These are phyloP conservation scores for Triplophysa yarkandensis DNA, from an alignment of 2,797 vertebrate genomes.

Conservation along the genomic window DNA sequence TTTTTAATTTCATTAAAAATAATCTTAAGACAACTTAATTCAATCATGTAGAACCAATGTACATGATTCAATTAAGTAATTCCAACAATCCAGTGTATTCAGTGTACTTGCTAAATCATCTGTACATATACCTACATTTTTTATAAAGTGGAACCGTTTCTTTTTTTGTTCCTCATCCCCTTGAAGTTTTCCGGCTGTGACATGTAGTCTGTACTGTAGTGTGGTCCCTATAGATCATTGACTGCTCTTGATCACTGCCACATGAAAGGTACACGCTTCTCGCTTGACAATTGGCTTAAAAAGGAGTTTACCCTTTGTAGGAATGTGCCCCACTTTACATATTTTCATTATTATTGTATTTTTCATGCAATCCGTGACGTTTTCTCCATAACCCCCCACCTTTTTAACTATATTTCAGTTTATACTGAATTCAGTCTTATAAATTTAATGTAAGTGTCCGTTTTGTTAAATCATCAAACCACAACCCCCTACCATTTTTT, in stretches of 20 bases:
- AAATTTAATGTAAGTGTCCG: background rate
- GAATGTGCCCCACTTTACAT: too few species aligned
- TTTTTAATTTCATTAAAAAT: too few species aligned
- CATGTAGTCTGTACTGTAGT: background rate
- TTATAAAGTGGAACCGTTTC: constrained; percentile 58
- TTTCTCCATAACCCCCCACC: constrained; percentile 57
- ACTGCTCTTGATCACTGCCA: background rate
- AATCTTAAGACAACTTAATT: too few species aligned
- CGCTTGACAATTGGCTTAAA: background rate
- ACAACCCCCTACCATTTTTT: background rate
- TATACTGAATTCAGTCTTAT: background rate
- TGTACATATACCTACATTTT: constrained; percentile 50
- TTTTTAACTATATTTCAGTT: background rate
- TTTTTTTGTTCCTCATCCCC: constrained; percentile 46
- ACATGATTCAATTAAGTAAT: too few species aligned
- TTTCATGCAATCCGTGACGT: too few species aligned
- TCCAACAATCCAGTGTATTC: too few species aligned
- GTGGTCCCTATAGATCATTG: constrained; percentile 10
- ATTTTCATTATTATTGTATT: too few species aligned
- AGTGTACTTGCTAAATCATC: constrained; percentile 53
- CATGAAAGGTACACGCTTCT: background rate
- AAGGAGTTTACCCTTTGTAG: too few species aligned
- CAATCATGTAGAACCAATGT: too few species aligned
- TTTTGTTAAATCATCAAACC: background rate
- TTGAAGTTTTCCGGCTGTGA: background rate